Evolutionary conservation across 2,888 invertebrate species (phyloP).

Genomic region (Spatulosminthurus flaviceps): DNA sequence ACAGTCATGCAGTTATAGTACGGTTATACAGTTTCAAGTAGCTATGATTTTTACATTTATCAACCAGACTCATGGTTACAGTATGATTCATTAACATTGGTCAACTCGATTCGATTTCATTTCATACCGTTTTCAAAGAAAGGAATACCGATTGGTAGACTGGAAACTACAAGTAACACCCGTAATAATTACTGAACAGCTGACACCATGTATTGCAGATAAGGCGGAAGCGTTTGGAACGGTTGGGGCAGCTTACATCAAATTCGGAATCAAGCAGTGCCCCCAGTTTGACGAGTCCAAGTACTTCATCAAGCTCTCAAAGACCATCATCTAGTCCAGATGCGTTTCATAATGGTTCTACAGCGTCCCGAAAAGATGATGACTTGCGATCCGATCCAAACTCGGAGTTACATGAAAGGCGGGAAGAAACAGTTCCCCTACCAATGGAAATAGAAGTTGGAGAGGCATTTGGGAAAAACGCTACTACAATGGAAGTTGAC

Average conservation of each 20-base stretch:
- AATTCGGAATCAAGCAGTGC: constrained; percentile 13
- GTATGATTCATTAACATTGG: too few relatives aligned
- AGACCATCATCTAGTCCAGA: constrained; percentile 31
- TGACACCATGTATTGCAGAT: constrained; percentile 71
- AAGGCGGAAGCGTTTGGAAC: constrained; percentile 78
- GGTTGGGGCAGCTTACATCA: constrained; percentile 68
- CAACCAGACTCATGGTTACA: too few relatives aligned
- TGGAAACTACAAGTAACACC: too few relatives aligned
- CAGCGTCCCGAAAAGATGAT: constrained; percentile 70
- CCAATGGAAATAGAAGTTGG: constrained; percentile 47
- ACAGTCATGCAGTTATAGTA: too few relatives aligned
- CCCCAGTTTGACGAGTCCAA: constrained; percentile 25
- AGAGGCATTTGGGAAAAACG: constrained; percentile 8
- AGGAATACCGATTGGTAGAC: too few relatives aligned
- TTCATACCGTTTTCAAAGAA: too few relatives aligned
- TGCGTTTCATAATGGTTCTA: not conserved
- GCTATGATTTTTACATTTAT: too few relatives aligned
- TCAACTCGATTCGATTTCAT: too few relatives aligned
- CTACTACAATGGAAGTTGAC: constrained; percentile 6
- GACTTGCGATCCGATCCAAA: too few relatives aligned
- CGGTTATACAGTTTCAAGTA: too few relatives aligned
- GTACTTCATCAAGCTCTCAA: not conserved
- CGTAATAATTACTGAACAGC: too few relatives aligned
- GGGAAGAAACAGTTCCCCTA: not conserved
- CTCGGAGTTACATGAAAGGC: constrained; percentile 32